Percentiles rank a stretch among this genome's conserved stretches.
These are phyloP conservation scores for Drosophila aff. DNA, from an alignment of 1,140 invertebrate genomes.

Conservation along the genomic window DNA sequence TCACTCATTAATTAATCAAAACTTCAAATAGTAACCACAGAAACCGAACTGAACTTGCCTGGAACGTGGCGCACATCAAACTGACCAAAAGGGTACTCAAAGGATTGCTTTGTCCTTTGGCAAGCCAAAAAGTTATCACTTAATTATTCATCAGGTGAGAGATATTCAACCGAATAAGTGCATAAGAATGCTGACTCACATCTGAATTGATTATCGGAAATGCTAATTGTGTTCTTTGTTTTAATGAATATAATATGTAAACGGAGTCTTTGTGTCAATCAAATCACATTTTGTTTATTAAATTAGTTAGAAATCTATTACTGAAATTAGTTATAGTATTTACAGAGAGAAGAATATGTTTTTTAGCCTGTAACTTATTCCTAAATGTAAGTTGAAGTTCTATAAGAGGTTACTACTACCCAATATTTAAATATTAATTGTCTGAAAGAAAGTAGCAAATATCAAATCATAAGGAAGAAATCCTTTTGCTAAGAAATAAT, in stretches of 20 bases:
- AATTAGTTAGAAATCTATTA: not conserved
- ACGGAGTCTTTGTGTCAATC: not conserved
- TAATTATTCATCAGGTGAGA: conserved; percentile 72
- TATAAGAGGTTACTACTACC: no score
- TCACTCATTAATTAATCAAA: conserved; percentile 68
- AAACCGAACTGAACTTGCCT: conserved; percentile 5
- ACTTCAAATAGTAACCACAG: conserved; percentile 58
- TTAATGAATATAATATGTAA: not conserved
- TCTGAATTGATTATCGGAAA: conserved; percentile 14
- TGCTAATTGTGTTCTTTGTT: not conserved
- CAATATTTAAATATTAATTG: not conserved
- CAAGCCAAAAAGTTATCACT: conserved; percentile 59
- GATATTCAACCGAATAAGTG: conserved; percentile 29
- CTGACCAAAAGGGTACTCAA: conserved; percentile 53
- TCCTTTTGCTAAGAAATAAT: no score
- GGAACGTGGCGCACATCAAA: conserved; percentile 55
- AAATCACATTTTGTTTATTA: not conserved
- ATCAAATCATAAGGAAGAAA: not conserved
- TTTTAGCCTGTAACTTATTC: not conserved
- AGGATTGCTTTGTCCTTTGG: conserved; percentile 41
- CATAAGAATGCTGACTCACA: not conserved
- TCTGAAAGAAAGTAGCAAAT: not conserved
- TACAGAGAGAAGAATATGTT: not conserved
- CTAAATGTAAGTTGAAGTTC: not conserved
- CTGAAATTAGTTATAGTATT: not conserved